Evolutionary conservation across 2,113 vertebrate species (phyloP).

Genomic region (Loxodonta africana): DNA sequence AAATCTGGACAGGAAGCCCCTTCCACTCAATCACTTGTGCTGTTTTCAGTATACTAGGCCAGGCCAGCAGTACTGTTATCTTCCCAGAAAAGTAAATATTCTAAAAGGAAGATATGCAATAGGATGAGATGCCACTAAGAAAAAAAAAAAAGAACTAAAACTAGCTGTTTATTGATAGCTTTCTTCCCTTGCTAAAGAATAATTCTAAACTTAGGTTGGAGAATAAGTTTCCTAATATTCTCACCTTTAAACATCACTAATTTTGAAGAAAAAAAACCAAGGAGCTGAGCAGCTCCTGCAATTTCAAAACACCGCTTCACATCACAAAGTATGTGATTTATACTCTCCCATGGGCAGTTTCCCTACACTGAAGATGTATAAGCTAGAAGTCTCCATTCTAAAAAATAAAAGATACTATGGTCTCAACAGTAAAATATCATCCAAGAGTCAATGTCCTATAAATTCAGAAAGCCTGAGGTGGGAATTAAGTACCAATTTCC

Average conservation of each 20-base stretch:
- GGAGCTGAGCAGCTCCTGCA: not conserved
- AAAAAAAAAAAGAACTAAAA: not conserved
- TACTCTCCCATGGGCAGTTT: not conserved
- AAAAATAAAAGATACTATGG: not conserved
- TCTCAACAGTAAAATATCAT: slow-evolving; percentile 24
- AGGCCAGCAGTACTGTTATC: not conserved
- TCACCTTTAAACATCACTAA: slow-evolving; percentile 8
- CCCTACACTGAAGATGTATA: not conserved
- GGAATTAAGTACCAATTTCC: not conserved
- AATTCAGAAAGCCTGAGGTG: not conserved
- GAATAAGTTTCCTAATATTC: not conserved
- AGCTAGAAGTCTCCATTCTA: not conserved
- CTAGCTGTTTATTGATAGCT: not conserved
- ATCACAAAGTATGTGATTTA: not conserved
- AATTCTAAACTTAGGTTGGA: slow-evolving; percentile 33
- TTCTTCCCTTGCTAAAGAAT: not conserved
- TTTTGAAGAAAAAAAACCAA: not conserved
- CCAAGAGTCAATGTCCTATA: not conserved
- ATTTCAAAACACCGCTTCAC: slow-evolving; percentile 44
- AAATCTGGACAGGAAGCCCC: not conserved
- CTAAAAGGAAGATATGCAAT: not conserved
- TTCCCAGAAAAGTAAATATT: not conserved
- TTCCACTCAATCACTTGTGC: not conserved
- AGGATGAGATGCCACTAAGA: not conserved
- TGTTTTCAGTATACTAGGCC: not conserved